Evolutionary conservation across 2,888 invertebrate species (phyloP).

Genomic region (Cephus nigrinus): DNA sequence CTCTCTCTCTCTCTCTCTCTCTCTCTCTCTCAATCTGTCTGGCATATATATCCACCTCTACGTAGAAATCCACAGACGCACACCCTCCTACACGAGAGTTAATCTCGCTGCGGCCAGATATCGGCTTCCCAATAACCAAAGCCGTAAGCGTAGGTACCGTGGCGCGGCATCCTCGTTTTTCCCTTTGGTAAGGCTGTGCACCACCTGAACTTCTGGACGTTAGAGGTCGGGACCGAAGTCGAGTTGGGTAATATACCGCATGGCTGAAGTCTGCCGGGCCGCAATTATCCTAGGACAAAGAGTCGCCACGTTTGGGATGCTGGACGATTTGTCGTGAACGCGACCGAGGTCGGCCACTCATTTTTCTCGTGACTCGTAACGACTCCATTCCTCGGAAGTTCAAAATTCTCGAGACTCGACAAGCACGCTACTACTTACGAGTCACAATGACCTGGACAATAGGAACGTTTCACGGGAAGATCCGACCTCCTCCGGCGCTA

Average conservation of each 20-base stretch:
- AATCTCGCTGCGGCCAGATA: slow-evolving; percentile 62
- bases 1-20: slow-evolving; percentile 16
- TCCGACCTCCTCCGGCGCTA: slow-evolving; percentile 48
- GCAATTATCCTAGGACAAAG: not conserved
- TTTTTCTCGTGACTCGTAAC: slow-evolving; percentile 25
- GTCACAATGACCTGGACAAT: slow-evolving; percentile 53
- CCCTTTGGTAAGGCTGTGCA: not conserved
- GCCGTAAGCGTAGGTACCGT: slow-evolving; percentile 13
- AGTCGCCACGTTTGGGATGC: not conserved
- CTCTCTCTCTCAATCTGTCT: slow-evolving; percentile 28
- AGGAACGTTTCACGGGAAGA: slow-evolving; percentile 51
- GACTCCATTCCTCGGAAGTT: slow-evolving; percentile 30
- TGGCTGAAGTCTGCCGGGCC: not conserved
- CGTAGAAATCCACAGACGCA: not conserved
- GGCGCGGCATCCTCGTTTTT: not conserved
- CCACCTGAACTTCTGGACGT: not conserved
- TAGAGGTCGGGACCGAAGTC: not conserved
- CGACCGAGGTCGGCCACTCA: slow-evolving; percentile 1
- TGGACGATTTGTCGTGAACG: slow-evolving; percentile 4
- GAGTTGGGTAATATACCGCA: not conserved
- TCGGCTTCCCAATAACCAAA: slow-evolving; percentile 65
- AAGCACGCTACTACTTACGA: slow-evolving; percentile 51
- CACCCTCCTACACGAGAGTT: not conserved
- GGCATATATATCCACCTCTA: not conserved
- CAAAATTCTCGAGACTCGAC: slow-evolving; percentile 30